Evolutionary conservation across 2,888 invertebrate species (phyloP), one percentile per base, ranked within the genome.

Genomic region (Alsophila aescularia): DNA sequence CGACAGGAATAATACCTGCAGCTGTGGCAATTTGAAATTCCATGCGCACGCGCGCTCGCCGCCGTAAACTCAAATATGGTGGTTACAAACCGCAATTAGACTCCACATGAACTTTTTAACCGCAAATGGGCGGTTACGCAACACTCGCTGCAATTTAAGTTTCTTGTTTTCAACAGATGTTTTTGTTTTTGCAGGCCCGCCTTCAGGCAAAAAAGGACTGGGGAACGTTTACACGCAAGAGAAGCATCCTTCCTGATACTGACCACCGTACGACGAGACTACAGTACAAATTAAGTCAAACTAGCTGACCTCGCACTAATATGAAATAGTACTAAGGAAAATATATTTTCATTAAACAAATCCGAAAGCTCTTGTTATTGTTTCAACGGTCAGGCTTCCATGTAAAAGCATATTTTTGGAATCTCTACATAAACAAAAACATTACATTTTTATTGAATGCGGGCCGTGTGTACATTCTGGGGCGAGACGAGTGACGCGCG

Each of bases 211-310:
- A 60, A 89, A 89, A 72, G 87, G 87, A 53, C 68, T 81, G 48
- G 89, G 89, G 62, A 90, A 91, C 74, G 91, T 90, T 45, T 91
- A 91, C 78, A 91, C 91, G 40, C 90, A 90, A 75, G 90, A 90
- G 62, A 89, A 89, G 68, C 90, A 87, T 59, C 75, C 78, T n/a
- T 72, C 79, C 29, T 81, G 68, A 75, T 43, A 75, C 42, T 5
- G 10, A 24, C 72, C 72, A 73, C 67, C 71, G 74, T 72, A 53
- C 55, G 58, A 60, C 62, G 18, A 18, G 14, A 10, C 60, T 62
- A 73, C 72, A 84, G 83, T 85, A 89, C 85, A 86, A 85, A 86
- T 70, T 56, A 47, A 69, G 60, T 62, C 68, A 53, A 60, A 48
- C 40, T 48, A 60, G 51, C 49, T 65, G 77, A 83, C 87, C 86